Evolutionary conservation across 1,140 invertebrate species (phyloP).

Genomic region (Stegodyphus mimosarum): DNA sequence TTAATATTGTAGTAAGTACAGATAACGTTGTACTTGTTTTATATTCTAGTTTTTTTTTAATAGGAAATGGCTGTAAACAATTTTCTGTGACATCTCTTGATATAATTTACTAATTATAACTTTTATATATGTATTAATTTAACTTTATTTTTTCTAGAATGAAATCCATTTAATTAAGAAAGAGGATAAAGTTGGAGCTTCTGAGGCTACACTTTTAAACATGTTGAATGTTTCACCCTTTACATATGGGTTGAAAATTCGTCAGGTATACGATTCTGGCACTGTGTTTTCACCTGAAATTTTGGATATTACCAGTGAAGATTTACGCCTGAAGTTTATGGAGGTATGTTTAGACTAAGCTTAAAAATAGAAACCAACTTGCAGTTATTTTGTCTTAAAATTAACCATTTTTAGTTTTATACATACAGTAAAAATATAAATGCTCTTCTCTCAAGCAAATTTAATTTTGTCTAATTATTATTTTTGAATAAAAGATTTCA

Average conservation of each 20-base stretch:
- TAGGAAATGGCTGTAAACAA: too few species aligned
- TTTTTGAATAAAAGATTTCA: too few species aligned
- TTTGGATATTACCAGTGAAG: slow-evolving; percentile 97
- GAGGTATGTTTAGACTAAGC: slow-evolving; percentile 68
- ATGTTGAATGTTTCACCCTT: slow-evolving; percentile 99
- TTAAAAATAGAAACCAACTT: not conserved
- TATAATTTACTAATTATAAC: too few species aligned
- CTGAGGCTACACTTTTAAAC: slow-evolving; percentile 97
- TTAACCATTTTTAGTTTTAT: too few species aligned
- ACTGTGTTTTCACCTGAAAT: slow-evolving; percentile 97
- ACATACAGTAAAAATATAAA: too few species aligned
- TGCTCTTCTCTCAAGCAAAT: not conserved
- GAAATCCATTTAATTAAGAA: slow-evolving; percentile 94
- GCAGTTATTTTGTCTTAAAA: too few species aligned
- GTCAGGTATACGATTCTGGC: slow-evolving; percentile 95
- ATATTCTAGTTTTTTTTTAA: too few species aligned
- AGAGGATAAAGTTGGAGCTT: slow-evolving; percentile 97
- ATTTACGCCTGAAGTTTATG: slow-evolving; percentile 90
- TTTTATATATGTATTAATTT: too few species aligned
- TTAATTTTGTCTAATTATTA: not conserved
- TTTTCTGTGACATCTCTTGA: too few species aligned
- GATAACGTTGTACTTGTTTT: too few species aligned
- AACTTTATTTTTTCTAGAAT: slow-evolving; percentile 74
- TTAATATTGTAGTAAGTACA: too few species aligned
- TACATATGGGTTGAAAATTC: slow-evolving; percentile 94